These are phyloP conservation scores for Lordiphosa mommai DNA, from an alignment of 1,140 invertebrate species.

Conservation along the genomic window DNA sequence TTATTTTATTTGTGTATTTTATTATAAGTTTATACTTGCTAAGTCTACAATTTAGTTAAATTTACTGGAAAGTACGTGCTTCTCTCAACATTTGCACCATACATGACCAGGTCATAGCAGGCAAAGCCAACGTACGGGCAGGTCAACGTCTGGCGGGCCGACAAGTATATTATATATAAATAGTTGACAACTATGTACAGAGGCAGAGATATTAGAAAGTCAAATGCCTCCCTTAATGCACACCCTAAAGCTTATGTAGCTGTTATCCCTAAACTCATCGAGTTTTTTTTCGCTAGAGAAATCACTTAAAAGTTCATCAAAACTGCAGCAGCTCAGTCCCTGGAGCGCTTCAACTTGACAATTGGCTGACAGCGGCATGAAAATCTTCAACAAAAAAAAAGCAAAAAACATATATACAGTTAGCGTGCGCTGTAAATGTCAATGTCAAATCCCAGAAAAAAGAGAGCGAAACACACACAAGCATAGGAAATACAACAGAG, in stretches of 20 bases:
- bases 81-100: too few species aligned
- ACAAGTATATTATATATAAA: not conserved
- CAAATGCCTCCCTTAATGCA: not conserved
- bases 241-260: conserved; percentile 7
- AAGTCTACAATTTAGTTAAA: too few species aligned
- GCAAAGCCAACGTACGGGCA: too few species aligned
- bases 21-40: too few species aligned
- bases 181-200: not conserved
- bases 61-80: too few species aligned
- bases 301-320: conserved; percentile 69
- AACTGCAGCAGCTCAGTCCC: conserved; percentile 38
- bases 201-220: conserved; percentile 10
- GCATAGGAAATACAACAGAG: conserved; percentile 14
- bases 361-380: conserved; percentile 30
- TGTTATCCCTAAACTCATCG: conserved; percentile 14
- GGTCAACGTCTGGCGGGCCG: too few species aligned
- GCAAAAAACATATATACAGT: conserved; percentile 29
- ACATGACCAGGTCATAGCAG: too few species aligned
- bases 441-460: conserved; percentile 28
- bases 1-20: too few species aligned
- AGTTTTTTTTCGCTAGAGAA: conserved; percentile 32
- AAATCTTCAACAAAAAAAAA: conserved; percentile 1
- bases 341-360: conserved; percentile 27
- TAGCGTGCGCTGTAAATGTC: conserved; percentile 23
- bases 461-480: conserved; percentile 5